phyloP scores from a whole-genome alignment of 2,113 vertebrate genomes.

The Polyodon spathula region DNA sequence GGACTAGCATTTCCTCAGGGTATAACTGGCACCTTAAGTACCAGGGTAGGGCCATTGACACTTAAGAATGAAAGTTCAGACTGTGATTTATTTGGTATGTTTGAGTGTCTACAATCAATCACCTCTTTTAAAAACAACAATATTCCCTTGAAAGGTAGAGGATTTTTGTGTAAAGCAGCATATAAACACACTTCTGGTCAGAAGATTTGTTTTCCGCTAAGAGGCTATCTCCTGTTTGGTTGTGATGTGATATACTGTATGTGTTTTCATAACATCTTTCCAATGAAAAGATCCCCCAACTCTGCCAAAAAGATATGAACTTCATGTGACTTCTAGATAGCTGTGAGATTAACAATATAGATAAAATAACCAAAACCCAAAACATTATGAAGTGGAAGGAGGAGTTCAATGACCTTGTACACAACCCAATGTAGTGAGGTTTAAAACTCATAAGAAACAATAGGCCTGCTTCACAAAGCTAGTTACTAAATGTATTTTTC shows the following conservation, averaged over 20 bases:
- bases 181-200: slow-evolving; percentile 4
- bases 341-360: too few species aligned
- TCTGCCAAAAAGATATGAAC: too few species aligned
- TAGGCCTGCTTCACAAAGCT: too few species aligned
- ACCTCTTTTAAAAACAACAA: slow-evolving; percentile 32
- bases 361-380: too few species aligned
- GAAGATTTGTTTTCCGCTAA: not conserved
- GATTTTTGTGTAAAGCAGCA: slow-evolving; percentile 20
- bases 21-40: slow-evolving; percentile 46
- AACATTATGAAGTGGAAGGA: too few species aligned
- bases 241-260: slow-evolving; percentile 12
- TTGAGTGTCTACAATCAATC: slow-evolving; percentile 45
- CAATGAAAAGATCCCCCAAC: not conserved
- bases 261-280: slow-evolving; percentile 19
- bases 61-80: slow-evolving; percentile 46
- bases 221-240: not conserved
- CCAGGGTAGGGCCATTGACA: slow-evolving; percentile 50
- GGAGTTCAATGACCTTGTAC: too few species aligned
- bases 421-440: too few species aligned
- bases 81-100: slow-evolving; percentile 39
- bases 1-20: slow-evolving; percentile 57
- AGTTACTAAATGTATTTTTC: too few species aligned
- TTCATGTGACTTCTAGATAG: too few species aligned
- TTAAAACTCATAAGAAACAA: too few species aligned
- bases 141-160: slow-evolving; percentile 23